phyloP scores from a whole-genome alignment of 2,888 invertebrate species.

The Drosophila anceps region DNA sequence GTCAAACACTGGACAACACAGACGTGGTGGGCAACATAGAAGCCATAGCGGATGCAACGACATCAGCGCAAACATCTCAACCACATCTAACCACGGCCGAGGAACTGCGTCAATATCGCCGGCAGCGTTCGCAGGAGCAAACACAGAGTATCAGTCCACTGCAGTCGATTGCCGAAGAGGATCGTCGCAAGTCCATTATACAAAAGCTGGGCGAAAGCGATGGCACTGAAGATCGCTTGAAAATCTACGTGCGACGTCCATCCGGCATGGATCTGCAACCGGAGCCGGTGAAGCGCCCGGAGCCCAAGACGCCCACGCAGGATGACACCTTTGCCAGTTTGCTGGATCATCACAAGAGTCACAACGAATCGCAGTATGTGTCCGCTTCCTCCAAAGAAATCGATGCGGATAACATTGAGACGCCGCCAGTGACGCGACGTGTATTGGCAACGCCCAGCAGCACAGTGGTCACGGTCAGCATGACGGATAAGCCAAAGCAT shows the following conservation, averaged over 20 bases:
- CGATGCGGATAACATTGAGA: constrained; percentile 96
- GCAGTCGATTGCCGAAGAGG: constrained; percentile 88
- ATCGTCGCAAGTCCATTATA: constrained; percentile 87
- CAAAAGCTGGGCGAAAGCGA: constrained; percentile 86
- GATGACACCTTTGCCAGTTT: constrained; percentile 75
- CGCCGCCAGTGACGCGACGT: constrained; percentile 92
- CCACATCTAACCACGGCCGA: constrained; percentile 86
- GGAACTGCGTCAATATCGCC: constrained; percentile 87
- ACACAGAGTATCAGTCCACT: constrained; percentile 85
- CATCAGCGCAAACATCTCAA: constrained; percentile 87
- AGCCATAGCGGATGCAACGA: constrained; percentile 89
- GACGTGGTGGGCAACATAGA: constrained; percentile 94
- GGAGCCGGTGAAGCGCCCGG: constrained; percentile 24
- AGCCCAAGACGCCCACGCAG: constrained; percentile 45
- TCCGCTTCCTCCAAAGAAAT: constrained; percentile 89
- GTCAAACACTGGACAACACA: constrained; percentile 91
- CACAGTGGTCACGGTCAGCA: constrained; percentile 78
- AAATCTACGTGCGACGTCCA: constrained; percentile 87
- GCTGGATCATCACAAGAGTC: constrained; percentile 76
- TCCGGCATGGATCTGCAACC: constrained; percentile 71
- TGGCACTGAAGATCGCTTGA: constrained; percentile 86
- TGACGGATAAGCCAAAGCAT: constrained; percentile 64
- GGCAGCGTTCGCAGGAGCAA: constrained; percentile 87
- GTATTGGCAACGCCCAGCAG: constrained; percentile 73
- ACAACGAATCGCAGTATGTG: constrained; percentile 69